These are phyloP conservation scores for Trissolcus brochymenae DNA, from an alignment of 2,888 invertebrate genomes.

Conservation along the genomic window DNA sequence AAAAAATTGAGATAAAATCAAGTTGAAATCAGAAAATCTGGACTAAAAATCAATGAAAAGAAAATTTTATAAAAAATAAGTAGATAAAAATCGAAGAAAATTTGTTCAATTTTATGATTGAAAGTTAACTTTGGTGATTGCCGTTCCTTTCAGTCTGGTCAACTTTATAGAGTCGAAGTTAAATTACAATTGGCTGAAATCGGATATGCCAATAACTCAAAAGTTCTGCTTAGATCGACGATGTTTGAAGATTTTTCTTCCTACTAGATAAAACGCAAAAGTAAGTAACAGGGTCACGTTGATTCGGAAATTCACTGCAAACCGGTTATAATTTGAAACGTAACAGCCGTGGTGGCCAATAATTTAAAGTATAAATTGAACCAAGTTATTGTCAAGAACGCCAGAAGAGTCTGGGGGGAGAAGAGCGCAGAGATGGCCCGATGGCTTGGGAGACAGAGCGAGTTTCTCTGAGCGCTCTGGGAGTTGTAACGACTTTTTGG, in stretches of 20 bases:
- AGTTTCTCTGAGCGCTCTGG: constrained; percentile 59
- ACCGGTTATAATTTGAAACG: constrained; percentile 64
- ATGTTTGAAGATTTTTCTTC: constrained; percentile 3
- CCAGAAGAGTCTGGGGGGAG: constrained; percentile 48
- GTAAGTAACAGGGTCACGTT: constrained; percentile 50
- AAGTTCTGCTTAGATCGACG: constrained; percentile 10
- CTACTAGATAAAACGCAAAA: constrained; percentile 36
- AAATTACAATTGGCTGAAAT: too few relatives aligned
- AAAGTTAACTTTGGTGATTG: too few relatives aligned
- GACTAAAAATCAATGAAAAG: background rate
- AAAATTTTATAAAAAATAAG: too few relatives aligned
- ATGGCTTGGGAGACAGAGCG: constrained; percentile 57
- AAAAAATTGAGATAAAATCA: too few relatives aligned
- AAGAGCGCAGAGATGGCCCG: constrained; percentile 57
- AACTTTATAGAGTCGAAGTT: too few relatives aligned
- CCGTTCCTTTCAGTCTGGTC: too few relatives aligned
- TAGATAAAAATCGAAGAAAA: too few relatives aligned
- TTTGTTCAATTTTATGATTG: too few relatives aligned
- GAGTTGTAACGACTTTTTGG: constrained; percentile 71
- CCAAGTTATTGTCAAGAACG: constrained; percentile 64
- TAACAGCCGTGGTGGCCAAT: constrained; percentile 61
- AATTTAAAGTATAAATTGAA: constrained; percentile 69
- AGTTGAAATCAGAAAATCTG: too few relatives aligned
- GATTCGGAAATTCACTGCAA: constrained; percentile 61
- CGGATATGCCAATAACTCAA: too few relatives aligned